phyloP scores from a whole-genome alignment of 2,113 vertebrate species.

The Sialia sialis region DNA sequence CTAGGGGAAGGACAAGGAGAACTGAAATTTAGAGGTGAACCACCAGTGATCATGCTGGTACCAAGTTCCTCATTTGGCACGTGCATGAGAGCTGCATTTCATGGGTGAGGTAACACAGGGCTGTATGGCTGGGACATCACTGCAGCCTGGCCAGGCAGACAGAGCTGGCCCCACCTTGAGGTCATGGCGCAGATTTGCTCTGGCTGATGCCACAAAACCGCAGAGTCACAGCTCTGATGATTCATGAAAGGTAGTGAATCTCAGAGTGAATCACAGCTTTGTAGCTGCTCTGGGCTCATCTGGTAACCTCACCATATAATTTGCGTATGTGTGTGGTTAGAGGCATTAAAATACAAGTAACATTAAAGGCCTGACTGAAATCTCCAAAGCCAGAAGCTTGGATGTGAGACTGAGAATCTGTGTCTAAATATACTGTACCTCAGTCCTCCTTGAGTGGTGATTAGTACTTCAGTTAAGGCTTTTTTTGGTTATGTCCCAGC shows the following conservation, averaged over 20 bases:
- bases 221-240: background rate
- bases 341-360: background rate
- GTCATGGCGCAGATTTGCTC: background rate
- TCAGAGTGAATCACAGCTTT: constrained; percentile 11
- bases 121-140: rapidly evolving
- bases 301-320: background rate
- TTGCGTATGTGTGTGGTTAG: background rate
- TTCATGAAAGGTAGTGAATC: background rate
- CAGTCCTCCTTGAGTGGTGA: background rate
- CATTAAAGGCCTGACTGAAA: constrained; percentile 19
- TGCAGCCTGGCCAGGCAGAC: background rate
- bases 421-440: background rate
- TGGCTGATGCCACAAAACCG: background rate
- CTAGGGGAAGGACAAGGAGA: background rate
- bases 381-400: background rate
- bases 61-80: background rate
- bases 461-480: background rate
- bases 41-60: background rate
- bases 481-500: background rate
- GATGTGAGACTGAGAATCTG: background rate
- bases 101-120: background rate
- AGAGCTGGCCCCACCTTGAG: background rate
- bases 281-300: background rate
- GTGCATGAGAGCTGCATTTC: background rate
- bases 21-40: background rate